Evolutionary conservation across 1,140 invertebrate genomes (phyloP).

Genomic region (Drosophila seguyi): DNA sequence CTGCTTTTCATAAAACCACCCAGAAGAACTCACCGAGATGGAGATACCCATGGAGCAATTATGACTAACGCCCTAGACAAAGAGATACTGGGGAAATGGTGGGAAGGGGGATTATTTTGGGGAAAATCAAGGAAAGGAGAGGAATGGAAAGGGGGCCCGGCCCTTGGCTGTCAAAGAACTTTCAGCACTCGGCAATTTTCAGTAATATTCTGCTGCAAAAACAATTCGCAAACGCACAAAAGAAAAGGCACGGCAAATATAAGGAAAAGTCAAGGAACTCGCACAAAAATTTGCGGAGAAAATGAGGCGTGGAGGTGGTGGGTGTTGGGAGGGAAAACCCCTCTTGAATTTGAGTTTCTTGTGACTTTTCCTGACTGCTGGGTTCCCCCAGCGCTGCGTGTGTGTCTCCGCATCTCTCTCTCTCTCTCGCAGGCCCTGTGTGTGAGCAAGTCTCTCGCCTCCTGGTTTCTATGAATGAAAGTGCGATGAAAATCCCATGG

Average conservation of each 20-base stretch:
- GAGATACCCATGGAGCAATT: constrained; percentile 62
- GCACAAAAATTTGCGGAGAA: constrained; percentile 12
- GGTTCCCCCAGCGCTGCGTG: constrained; percentile 59
- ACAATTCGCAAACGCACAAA: constrained; percentile 53
- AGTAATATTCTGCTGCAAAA: constrained; percentile 72
- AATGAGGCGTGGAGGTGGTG: neutral
- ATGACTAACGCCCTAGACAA: constrained; percentile 76
- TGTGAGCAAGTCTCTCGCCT: constrained; percentile 19
- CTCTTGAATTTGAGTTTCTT: constrained; percentile 30
- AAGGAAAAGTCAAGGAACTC: constrained; percentile 78
- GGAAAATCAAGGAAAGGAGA: neutral
- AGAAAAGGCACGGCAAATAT: constrained; percentile 51
- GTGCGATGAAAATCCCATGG: constrained; percentile 14
- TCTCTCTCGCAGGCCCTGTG: constrained; percentile 5
- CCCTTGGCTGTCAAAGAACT: constrained; percentile 69
- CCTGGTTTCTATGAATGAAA: constrained; percentile 71
- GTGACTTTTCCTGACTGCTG: constrained; percentile 74
- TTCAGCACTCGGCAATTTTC: constrained; percentile 75
- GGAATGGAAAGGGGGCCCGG: neutral
- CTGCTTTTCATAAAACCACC: constrained; percentile 59
- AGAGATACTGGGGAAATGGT: constrained; percentile 19
- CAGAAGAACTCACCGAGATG: constrained; percentile 16
- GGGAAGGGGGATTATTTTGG: neutral
- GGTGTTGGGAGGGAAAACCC: constrained; percentile 19
- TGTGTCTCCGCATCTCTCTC: constrained; percentile 50